Evolutionary conservation across 2,797 vertebrate genomes (phyloP), one percentile per base, ranked within the genome.

Genomic region (Nasua narica): DNA sequence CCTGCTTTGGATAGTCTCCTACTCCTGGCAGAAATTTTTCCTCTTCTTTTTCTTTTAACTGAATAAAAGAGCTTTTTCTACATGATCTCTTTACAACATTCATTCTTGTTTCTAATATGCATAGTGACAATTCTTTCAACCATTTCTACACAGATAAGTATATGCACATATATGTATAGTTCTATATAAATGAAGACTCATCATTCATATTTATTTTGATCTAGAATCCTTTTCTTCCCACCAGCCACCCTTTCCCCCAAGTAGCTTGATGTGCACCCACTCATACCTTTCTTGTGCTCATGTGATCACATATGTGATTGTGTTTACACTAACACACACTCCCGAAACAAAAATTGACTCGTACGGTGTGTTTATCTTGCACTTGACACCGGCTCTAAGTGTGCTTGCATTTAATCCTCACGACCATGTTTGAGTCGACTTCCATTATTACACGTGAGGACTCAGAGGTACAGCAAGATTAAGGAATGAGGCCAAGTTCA

Each of bases 141-240:
- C 19, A 13, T 27, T 62, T 46, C 76, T 65, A 25, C 3, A 18
- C 10, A 46, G 23, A 19, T 3, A 43, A 7, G 8, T 19, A 9
- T 2, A 35, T 9, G 25, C 10, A 25, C 2, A 11, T 5, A 18
- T 7, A 15, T 2, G 6, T 1, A 9, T 1, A 7, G 21, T 2
- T 50, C 37, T 27, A 35, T 13, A 21, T 35, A 21, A 65, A 50
- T 9, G 11, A 14, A 65, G 76, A 5, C 60, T 37, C n/a, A 37
- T 13, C 8, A 14, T 78, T 21, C 27, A 0, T 10, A 2, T 40
- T 35, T 27, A 10, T 56, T 78, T 67, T 37, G 7, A 56, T 48
- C 43, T 70, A 19, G n/a, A 52, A 9, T 32, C 4, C 19, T 50
- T n/a, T 65, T 84, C 23, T 72, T 9, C 77, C 35, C 46, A 23